phyloP scores from a whole-genome alignment of 2,888 invertebrate species.

The Nephrotoma appendiculata region DNA sequence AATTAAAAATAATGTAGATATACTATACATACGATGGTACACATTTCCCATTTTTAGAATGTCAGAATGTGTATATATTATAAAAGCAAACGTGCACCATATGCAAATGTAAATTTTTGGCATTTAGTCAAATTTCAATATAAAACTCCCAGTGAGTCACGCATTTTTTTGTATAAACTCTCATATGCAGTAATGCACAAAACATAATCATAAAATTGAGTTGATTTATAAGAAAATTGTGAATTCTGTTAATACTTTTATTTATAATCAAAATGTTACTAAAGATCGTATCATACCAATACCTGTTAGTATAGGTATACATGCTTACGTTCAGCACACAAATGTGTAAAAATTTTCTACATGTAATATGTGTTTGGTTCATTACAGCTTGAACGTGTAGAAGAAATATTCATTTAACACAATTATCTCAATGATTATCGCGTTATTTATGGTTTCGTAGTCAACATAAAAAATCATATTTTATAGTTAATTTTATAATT shows the following conservation, averaged over 20 bases:
- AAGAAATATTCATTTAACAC: neutral
- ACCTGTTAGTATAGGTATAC: neutral
- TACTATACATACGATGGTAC: neutral
- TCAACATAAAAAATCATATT: neutral
- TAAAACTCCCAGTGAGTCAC: neutral
- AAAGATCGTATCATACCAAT: neutral
- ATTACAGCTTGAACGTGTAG: neutral
- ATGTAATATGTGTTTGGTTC: neutral
- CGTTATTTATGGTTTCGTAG: neutral
- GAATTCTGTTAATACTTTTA: neutral
- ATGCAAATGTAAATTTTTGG: neutral
- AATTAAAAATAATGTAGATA: neutral
- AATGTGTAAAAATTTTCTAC: neutral
- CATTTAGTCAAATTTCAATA: neutral
- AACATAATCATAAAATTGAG: neutral
- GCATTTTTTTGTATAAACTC: neutral
- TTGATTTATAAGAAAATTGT: neutral
- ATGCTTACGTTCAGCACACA: neutral
- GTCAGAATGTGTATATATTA: neutral
- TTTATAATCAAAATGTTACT: neutral
- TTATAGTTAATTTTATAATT: neutral
- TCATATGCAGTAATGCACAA: neutral
- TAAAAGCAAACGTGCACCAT: neutral
- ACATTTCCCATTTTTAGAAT: neutral
- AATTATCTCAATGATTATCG: neutral